These are phyloP conservation scores for Ptilodon capucinus DNA, from an alignment of 2,888 invertebrate genomes.

Conservation along the genomic window DNA sequence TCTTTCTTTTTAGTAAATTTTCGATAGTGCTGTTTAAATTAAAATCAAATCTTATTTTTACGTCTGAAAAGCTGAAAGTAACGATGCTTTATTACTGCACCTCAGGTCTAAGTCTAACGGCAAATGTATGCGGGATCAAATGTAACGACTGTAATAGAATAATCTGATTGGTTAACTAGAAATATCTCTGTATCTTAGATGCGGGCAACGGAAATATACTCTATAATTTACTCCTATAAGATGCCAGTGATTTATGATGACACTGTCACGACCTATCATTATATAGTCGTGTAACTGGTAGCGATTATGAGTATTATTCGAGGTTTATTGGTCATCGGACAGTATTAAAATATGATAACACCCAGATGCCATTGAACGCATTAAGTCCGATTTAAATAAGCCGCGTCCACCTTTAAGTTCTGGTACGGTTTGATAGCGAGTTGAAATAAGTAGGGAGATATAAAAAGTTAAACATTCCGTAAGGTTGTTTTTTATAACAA, in stretches of 20 bases:
- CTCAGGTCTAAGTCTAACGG: background rate
- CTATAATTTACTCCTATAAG: conserved; percentile 63
- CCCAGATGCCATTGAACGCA: conserved; percentile 27
- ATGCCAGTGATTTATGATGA: conserved; percentile 63
- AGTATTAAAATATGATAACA: conserved; percentile 30
- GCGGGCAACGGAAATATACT: conserved; percentile 71
- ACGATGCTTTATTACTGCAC: background rate
- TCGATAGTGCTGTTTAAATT: no score
- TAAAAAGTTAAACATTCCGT: no score
- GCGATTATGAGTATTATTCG: conserved; percentile 20
- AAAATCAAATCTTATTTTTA: no score
- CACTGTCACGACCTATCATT: conserved; percentile 51
- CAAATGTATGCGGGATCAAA: conserved; percentile 20
- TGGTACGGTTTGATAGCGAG: conserved; percentile 22
- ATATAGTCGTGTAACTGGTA: conserved; percentile 33
- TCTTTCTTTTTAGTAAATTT: background rate
- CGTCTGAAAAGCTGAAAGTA: no score
- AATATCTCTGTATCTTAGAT: conserved; percentile 58
- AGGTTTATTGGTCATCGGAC: conserved; percentile 24
- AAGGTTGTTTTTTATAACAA: no score
- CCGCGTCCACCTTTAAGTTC: conserved; percentile 37
- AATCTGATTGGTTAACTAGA: conserved; percentile 40
- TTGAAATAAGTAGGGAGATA: background rate
- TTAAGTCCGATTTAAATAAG: conserved; percentile 31
- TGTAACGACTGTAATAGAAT: conserved; percentile 28